Evolutionary conservation across 2,797 vertebrate genomes (phyloP).

Genomic region (Siniperca scherzeri): DNA sequence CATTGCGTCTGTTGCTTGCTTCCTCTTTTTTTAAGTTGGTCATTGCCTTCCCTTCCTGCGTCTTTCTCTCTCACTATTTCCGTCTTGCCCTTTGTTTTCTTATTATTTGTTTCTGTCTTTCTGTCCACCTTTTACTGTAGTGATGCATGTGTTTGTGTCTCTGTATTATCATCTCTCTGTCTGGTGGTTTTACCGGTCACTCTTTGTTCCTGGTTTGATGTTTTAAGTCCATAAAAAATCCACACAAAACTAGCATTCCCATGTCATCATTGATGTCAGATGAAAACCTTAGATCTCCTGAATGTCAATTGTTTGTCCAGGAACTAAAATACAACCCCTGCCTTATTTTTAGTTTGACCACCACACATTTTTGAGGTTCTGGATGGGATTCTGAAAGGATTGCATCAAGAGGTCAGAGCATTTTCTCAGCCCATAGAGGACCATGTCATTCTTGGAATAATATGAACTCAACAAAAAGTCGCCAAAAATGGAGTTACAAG

Average conservation of each 20-base stretch:
- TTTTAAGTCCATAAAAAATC: background rate
- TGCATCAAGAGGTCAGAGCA: background rate
- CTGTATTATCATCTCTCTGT: background rate
- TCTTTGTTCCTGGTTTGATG: background rate
- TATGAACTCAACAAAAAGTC: background rate
- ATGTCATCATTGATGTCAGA: background rate
- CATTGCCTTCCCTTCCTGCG: slow-evolving; percentile 43
- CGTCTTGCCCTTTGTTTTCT: background rate
- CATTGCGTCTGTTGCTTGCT: slow-evolving; percentile 78
- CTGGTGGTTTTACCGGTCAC: background rate
- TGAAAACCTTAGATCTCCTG: background rate
- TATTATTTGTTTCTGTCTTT: background rate
- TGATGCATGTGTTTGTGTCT: background rate
- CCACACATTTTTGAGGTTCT: slow-evolving; percentile 20
- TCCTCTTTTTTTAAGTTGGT: slow-evolving; percentile 73
- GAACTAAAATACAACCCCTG: background rate
- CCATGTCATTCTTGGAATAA: background rate
- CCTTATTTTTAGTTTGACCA: slow-evolving; percentile 34
- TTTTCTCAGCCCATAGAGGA: slow-evolving; percentile 3
- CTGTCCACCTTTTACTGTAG: background rate
- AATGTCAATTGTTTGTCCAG: slow-evolving; percentile 21
- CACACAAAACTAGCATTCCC: background rate
- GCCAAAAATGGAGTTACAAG: background rate
- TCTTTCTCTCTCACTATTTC: slow-evolving; percentile 8
- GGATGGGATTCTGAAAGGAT: slow-evolving; percentile 23